Percentiles rank a stretch among this genome's conserved stretches.
phyloP scores from a whole-genome alignment of 2,113 vertebrate genomes.

The Irena cyanogastra region DNA sequence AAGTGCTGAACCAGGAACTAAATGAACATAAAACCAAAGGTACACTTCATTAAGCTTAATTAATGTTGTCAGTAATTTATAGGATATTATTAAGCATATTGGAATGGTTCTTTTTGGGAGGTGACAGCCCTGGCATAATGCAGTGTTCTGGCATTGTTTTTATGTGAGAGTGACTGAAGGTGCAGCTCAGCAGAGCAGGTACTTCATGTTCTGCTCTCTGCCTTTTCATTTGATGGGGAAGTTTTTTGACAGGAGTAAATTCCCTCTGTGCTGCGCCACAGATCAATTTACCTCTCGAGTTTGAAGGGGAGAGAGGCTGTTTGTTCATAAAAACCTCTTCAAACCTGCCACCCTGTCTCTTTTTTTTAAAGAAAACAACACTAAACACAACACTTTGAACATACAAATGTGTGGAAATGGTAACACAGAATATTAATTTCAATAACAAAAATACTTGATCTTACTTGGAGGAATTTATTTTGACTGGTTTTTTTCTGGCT shows the following conservation, averaged over 20 bases:
- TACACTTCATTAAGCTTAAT: background rate
- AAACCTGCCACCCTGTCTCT: background rate
- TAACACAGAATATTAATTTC: background rate
- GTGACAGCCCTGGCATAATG: background rate
- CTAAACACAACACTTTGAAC: background rate
- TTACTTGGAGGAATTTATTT: background rate
- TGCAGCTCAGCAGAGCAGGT: background rate
- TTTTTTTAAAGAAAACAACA: background rate
- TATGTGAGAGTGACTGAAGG: background rate
- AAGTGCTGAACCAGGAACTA: background rate
- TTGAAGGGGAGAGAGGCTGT: background rate
- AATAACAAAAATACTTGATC: rapidly evolving
- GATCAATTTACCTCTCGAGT: background rate
- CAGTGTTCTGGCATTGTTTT: background rate
- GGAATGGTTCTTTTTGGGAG: background rate
- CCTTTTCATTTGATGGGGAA: background rate
- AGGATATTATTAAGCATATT: background rate
- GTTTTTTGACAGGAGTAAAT: background rate
- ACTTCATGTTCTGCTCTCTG: background rate
- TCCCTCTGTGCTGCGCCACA: background rate
- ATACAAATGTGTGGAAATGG: background rate
- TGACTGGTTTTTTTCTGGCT: background rate
- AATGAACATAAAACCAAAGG: background rate
- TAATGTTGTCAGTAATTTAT: background rate
- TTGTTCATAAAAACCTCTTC: background rate